These are phyloP conservation scores for Drosophila parvula DNA, from an alignment of 1,140 invertebrate genomes.

Conservation along the genomic window DNA sequence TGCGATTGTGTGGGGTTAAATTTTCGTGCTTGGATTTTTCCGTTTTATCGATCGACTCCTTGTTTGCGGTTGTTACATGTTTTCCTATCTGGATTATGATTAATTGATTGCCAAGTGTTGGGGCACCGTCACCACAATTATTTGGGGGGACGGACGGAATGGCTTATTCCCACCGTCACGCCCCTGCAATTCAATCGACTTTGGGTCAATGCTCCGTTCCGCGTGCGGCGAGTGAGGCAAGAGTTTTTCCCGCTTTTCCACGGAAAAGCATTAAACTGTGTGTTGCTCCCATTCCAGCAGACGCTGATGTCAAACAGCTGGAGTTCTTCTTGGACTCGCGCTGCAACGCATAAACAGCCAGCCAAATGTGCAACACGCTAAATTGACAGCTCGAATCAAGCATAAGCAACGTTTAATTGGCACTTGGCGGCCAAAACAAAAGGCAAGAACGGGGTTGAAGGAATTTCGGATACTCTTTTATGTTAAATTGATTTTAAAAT, in stretches of 20 bases:
- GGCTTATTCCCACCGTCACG: conserved; percentile 44
- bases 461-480: conserved; percentile 1
- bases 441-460: neutral
- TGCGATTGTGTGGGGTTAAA: conserved; percentile 27
- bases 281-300: conserved; percentile 18
- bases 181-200: conserved; percentile 56
- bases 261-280: conserved; percentile 48
- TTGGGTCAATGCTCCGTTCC: conserved; percentile 49
- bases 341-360: conserved; percentile 43
- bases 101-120: conserved; percentile 73
- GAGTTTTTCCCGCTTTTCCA: conserved; percentile 33
- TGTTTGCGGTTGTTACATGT: conserved; percentile 72
- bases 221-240: conserved; percentile 1
- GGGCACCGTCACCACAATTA: conserved; percentile 35
- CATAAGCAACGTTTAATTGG: conserved; percentile 73
- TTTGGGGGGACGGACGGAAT: conserved; percentile 17
- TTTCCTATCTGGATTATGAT: conserved; percentile 76
- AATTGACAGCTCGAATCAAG: conserved; percentile 71
- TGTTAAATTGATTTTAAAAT: neutral
- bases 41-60: conserved; percentile 61
- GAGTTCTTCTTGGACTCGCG: conserved; percentile 25
- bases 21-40: conserved; percentile 54
- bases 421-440: conserved; percentile 45
- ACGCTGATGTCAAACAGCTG: conserved; percentile 68
- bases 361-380: conserved; percentile 49